Conservation (phyloP, 2,888 invertebrate genomes). For the Ectemnius lituratus region DNA sequence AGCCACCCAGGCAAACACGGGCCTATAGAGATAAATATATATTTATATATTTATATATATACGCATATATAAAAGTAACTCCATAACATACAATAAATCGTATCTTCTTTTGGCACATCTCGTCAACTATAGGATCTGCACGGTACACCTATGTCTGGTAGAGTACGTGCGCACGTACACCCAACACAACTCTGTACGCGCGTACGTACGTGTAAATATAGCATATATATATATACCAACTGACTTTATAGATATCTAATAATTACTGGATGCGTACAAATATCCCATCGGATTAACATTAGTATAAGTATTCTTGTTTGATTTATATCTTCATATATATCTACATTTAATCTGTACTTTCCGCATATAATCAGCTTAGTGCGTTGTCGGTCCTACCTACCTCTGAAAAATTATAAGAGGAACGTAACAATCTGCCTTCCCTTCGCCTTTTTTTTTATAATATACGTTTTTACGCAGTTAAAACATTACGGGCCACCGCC, state of each 20-base stretch:
- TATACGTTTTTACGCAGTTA: conserved; percentile 54
- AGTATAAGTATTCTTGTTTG: conserved; percentile 36
- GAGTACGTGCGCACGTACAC: conserved; percentile 42
- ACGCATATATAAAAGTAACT: conserved; percentile 65
- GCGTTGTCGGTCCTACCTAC: conserved; percentile 55
- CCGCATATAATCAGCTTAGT: conserved; percentile 57
- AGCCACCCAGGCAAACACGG: conserved; percentile 20
- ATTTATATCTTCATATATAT: conserved; percentile 33
- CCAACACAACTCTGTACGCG: conserved; percentile 27
- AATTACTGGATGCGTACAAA: conserved; percentile 65
- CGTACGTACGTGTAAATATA: conserved; percentile 31
- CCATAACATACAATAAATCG: conserved; percentile 64
- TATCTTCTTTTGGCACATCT: conserved; percentile 70
- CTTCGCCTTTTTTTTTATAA: conserved; percentile 8
- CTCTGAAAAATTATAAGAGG: conserved; percentile 62
- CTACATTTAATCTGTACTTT: conserved; percentile 63
- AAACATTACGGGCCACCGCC: conserved; percentile 66
- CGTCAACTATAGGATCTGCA: conserved; percentile 55
- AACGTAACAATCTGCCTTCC: conserved; percentile 56
- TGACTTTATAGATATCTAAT: conserved; percentile 54
- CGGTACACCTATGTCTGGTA: conserved; percentile 37
- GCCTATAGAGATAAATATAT: conserved; percentile 35
- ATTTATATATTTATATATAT: conserved; percentile 49
- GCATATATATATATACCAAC: conserved; percentile 42
- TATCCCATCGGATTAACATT: conserved; percentile 62